Base-by-base conservation (phyloP, 2,113 vertebrate genomes). In the Cnemophilus loriae region DNA sequence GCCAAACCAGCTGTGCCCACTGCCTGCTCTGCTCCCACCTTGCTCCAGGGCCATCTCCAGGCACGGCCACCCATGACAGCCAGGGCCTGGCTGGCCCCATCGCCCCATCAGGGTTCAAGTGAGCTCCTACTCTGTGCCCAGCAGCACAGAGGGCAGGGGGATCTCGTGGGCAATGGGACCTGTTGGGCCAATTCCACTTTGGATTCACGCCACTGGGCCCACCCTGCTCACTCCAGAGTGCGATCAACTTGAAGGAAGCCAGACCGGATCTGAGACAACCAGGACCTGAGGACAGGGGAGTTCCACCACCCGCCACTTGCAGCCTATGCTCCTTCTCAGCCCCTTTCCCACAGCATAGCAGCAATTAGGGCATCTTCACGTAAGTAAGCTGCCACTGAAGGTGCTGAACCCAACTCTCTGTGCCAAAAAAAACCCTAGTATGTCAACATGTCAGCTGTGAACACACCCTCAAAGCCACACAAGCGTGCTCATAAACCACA, bases 61-160 rank as follows among this genome's bases (percentile, higher is more conserved):
- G 37, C 55, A 82, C 1, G 1, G 81, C 60, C 33, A 41, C 41
- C 27, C 14, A 1, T 2, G 28, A 33, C n/a, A 57, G 42, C 70
- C 60, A 13, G 30, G 5, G 47, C 32, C 52, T 52, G 41, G 10
- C 41, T 24, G 67, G 24, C n/a, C 53, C 53, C 21, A 47, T 56
- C 0, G 0, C 42, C 27, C 23, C 14, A 4, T 33, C 2, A 4
- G 33, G 52, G 23, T 32, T 78, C 47, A 46, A 41, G 21, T 2
- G n/a, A 2, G 2, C 49, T 15, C 50, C 0, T n/a, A n/a, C n/a
- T n/a, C 0, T 26, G 46, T 4, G 1, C 26, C 68, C 26, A 26
- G 53, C 49, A 79, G 60, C 65, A 69, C 28, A 6, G 11, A 71
- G n/a, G 22, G 14, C 27, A 41, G 6, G 22, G 28, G n/a, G 50